phyloP scores from a whole-genome alignment of 2,797 vertebrate species.

The Eptatretus atami region DNA sequence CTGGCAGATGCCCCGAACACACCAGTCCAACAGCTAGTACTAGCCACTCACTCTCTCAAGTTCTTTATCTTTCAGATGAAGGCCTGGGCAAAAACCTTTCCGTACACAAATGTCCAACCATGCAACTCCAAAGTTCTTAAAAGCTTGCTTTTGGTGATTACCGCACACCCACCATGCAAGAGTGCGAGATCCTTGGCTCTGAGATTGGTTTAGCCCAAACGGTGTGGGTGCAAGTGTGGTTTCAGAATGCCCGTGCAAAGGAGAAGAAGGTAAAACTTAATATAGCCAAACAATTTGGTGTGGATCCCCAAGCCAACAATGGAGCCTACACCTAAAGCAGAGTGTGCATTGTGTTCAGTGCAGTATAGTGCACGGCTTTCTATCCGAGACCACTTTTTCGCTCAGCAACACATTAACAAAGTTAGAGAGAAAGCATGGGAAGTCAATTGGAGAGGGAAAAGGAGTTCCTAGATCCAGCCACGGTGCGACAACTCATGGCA shows the following conservation, averaged over 20 bases:
- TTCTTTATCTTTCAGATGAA: slow-evolving; percentile 38
- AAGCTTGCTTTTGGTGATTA: slow-evolving; percentile 99
- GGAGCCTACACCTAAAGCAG: slow-evolving; percentile 92
- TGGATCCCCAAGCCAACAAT: slow-evolving; percentile 92
- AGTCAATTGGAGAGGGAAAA: slow-evolving; percentile 98
- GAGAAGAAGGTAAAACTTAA: slow-evolving; percentile 97
- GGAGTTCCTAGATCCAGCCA: slow-evolving; percentile 96
- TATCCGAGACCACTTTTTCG: slow-evolving; percentile 97
- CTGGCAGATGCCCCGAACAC: slow-evolving; percentile 82
- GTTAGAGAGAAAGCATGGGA: slow-evolving; percentile 97
- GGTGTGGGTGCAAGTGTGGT: slow-evolving; percentile 99
- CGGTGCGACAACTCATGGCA: slow-evolving; percentile 94
- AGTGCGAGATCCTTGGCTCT: slow-evolving; percentile 97
- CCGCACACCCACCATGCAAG: slow-evolving; percentile 93
- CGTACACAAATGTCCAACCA: slow-evolving; percentile 97
- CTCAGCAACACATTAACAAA: slow-evolving; percentile 93
- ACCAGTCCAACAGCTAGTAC: slow-evolving; percentile 55
- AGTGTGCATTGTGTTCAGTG: slow-evolving; percentile 92
- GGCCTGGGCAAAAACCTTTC: slow-evolving; percentile 88
- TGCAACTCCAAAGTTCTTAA: slow-evolving; percentile 91
- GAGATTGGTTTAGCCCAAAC: slow-evolving; percentile 99
- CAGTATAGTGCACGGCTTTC: slow-evolving; percentile 95
- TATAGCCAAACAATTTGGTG: slow-evolving; percentile 99
- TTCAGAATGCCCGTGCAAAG: slow-evolving; percentile 96
- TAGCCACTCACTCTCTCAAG: slow-evolving; percentile 49